Conservation (phyloP, 2,113 vertebrate species). For the Oreotrochilus melanogaster region DNA sequence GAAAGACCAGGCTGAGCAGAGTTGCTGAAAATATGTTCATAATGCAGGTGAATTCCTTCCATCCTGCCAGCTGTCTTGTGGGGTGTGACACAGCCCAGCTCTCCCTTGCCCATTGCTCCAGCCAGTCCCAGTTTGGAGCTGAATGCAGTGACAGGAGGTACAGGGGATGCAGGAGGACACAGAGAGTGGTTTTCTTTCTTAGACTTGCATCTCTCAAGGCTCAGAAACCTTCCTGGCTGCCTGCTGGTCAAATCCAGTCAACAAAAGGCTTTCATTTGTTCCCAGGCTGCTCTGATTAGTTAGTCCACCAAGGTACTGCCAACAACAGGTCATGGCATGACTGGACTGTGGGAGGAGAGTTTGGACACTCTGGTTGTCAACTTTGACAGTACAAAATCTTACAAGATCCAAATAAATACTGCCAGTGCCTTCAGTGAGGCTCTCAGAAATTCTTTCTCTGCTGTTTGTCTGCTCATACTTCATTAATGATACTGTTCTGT, state of each 20-base stretch:
- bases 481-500: background rate
- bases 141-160: background rate
- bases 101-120: background rate
- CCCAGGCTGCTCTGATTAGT: background rate
- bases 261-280: background rate
- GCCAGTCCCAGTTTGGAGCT: background rate
- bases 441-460: background rate
- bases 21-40: background rate
- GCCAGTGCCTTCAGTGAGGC: background rate
- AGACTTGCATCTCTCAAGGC: background rate
- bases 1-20: background rate
- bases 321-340: fast-evolving
- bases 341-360: background rate
- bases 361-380: background rate
- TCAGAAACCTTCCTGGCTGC: background rate
- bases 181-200: background rate
- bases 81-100: background rate
- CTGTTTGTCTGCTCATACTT: background rate
- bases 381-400: background rate
- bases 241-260: background rate
- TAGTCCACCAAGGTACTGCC: background rate
- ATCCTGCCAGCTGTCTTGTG: background rate
- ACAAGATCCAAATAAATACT: background rate
- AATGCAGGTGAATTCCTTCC: background rate
- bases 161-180: background rate